Evolutionary conservation across 2,888 invertebrate genomes (phyloP), one percentile per base, ranked within the genome.

Genomic region (Melikaiella ostensackeni): DNA sequence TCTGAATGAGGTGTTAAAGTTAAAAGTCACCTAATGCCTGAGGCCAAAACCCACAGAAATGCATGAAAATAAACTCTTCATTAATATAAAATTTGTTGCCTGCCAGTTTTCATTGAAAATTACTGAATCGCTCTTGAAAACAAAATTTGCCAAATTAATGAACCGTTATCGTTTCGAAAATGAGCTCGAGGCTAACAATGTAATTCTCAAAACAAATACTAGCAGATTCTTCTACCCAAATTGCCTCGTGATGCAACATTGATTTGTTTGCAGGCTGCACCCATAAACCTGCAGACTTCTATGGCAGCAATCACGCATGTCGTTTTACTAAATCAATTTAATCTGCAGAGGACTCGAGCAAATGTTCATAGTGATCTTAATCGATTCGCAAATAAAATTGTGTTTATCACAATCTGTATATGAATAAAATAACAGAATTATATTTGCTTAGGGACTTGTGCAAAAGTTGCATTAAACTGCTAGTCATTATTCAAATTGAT

Each of bases 301-400:
- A 13, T 27, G 13, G 13, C 11, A 16, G 27, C 11, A 27, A 27
- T 59, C 59, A 59, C 27, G 13, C 27, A 59, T 27, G 59, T 16
- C 27, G 27, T 59, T 59, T 59, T 16, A 59, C 27, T 59, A 59
- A 27, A 59, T 24, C 59, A 59, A 27, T 59, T 59, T 7, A 59
- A 27, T 59, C 59, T 59, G 59, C 21, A 24, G 21, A 59, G 24
- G 6, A 7, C 13, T 13, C 6, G 59, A 27, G 6, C 16, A 59
- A 59, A 27, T 59, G 7, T 27, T 27, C 59, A 59, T 16, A 2
- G 13, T 16, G 13, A 27, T 59, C 6, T 4, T 16, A 16, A 59
- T 27, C 6, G 13, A 16, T 59, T 59, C 5, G 24, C 7, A 24
- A 27, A 27, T 16, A 59, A 27, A 21, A 55, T 55, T 55, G 9